Evolutionary conservation across 2,888 invertebrate species (phyloP).

Genomic region (Xylota sylvarum): DNA sequence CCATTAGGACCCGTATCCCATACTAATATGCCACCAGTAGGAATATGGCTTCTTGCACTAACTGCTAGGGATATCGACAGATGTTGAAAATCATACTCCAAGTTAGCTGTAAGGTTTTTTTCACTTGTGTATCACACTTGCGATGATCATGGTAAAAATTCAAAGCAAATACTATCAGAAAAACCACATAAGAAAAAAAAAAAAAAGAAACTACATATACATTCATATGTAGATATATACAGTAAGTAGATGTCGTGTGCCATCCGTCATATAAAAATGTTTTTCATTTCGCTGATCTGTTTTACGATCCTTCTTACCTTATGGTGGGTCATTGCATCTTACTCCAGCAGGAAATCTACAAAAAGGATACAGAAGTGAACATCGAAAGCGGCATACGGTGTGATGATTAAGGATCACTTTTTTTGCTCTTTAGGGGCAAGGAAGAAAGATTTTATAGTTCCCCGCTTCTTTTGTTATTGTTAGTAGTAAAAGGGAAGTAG

Average conservation of each 20-base stretch:
- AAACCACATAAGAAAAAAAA: slow-evolving; percentile 22
- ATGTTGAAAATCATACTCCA: slow-evolving; percentile 52
- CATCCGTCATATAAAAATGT: slow-evolving; percentile 48
- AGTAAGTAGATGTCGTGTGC: slow-evolving; percentile 61
- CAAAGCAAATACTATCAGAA: neutral
- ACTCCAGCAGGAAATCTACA: slow-evolving; percentile 42
- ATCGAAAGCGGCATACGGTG: slow-evolving; percentile 65
- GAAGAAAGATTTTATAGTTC: slow-evolving; percentile 17
- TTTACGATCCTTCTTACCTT: slow-evolving; percentile 61
- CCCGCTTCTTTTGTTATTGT: neutral
- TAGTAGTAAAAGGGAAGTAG: neutral
- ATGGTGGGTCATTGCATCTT: slow-evolving; percentile 56
- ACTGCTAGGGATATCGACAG: slow-evolving; percentile 49
- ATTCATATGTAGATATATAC: neutral
- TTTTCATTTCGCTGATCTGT: slow-evolving; percentile 50
- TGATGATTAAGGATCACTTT: slow-evolving; percentile 48
- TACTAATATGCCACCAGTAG: slow-evolving; percentile 59
- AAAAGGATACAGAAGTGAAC: slow-evolving; percentile 45
- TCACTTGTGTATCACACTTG: slow-evolving; percentile 19
- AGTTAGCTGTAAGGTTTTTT: slow-evolving; percentile 18
- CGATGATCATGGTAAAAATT: slow-evolving; percentile 8
- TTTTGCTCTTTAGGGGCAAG: neutral
- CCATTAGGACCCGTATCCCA: slow-evolving; percentile 64
- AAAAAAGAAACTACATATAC: neutral
- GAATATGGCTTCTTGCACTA: slow-evolving; percentile 47